These are phyloP conservation scores for Perccottus glenii DNA, from an alignment of 2,113 vertebrate genomes.

Conservation along the genomic window DNA sequence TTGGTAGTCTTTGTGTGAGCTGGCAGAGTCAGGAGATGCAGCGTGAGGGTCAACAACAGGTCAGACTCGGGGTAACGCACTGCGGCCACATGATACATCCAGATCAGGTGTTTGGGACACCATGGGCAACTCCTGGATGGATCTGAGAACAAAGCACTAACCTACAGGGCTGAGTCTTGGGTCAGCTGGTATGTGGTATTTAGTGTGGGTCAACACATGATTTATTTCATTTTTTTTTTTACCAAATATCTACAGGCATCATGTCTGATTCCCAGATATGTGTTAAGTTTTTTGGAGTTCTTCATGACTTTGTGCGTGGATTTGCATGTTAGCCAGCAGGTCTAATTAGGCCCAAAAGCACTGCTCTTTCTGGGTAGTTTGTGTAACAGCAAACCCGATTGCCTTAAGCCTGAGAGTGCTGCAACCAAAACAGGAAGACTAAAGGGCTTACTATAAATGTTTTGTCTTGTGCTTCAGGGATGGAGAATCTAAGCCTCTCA, in stretches of 20 bases:
- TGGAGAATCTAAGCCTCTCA: conserved; percentile 52
- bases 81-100: conserved; percentile 38
- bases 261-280: conserved; percentile 24
- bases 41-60: conserved; percentile 51
- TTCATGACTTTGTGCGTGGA: conserved; percentile 23
- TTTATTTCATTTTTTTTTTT: conserved; percentile 28
- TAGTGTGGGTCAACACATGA: conserved; percentile 41
- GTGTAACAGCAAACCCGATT: conserved; percentile 47
- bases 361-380: conserved; percentile 39
- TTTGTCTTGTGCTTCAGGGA: conserved; percentile 63
- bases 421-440: conserved; percentile 37
- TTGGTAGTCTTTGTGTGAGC: conserved; percentile 44
- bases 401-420: conserved; percentile 45
- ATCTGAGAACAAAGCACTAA: conserved; percentile 31
- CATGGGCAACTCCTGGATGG: conserved; percentile 35
- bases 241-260: conserved; percentile 28
- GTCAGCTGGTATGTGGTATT: conserved; percentile 51
- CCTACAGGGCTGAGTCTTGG: conserved; percentile 48
- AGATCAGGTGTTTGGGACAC: conserved; percentile 54
- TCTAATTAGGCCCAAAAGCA: conserved; percentile 49
- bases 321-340: conserved; percentile 51
- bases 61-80: conserved; percentile 41
- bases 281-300: conserved; percentile 32
- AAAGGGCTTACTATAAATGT: conserved; percentile 59
- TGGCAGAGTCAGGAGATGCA: conserved; percentile 42